Base-by-base conservation (phyloP, 1,140 invertebrate genomes). In the Drosophila ambigua region DNA sequence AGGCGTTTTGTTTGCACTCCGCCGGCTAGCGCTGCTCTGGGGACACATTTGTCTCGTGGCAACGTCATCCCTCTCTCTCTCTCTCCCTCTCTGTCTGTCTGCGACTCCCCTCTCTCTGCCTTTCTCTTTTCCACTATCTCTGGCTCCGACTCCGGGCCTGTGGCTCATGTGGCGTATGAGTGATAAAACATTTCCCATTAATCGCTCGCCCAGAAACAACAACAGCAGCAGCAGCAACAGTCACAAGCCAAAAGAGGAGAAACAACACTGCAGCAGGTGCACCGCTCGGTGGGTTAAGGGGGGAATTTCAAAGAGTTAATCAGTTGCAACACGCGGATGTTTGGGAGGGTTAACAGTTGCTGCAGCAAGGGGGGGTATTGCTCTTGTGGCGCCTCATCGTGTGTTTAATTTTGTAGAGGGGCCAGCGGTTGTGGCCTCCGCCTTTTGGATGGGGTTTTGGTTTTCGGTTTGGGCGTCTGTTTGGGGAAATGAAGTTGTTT, bases 161-260 rank as follows among this genome's bases (percentile, higher is more conserved):
- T 31, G 54, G 52, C 72, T 48, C 78, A 81, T 77, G 78, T 58
- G 72, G 72, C 78, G 78, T 81, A 81, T 81, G 67, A 81, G 78
- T 81, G 78, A 81, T 81, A 77, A 80, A 76, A 57, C 51, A 79
- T 76, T 80, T 80, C 43, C 52, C 72, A 76, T 75, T 74, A 74
- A 74, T 66, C 72, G 71, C 39, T 39, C 48, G 60, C 35, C 45
- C 71, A 62, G 48, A 65, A 74, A 51, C 43, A 65, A 9, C 9
- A 53, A 50, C 8, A 16, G 9, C n/a, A 53, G 28, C 48, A 15
- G 26, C 26, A 20, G 26, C 41, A 72, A 69, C 66, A 55, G 51
- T 55, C 23, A 20, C 26, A 28, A 28, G 26, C 26, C 35, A 39
- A 13, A 13, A 13, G 4, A 4, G 11, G 35, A 13, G 4, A 13